These are phyloP conservation scores for Gallinago solitaria DNA, from an alignment of 2,797 vertebrate genomes.

Conservation along the genomic window DNA sequence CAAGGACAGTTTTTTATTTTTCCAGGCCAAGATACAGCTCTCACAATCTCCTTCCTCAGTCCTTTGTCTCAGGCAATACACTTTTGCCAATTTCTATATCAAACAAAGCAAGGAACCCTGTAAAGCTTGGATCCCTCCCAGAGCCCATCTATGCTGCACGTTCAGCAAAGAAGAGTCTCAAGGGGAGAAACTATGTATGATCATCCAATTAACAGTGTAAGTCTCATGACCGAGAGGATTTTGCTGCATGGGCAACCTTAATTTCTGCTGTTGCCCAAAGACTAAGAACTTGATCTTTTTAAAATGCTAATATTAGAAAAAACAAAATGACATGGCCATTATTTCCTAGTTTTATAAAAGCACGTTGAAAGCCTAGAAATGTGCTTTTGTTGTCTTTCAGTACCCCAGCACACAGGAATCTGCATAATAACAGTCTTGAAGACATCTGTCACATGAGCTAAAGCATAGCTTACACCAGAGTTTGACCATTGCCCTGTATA, in stretches of 20 bases:
- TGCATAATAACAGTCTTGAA: not conserved
- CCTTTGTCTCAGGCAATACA: not conserved
- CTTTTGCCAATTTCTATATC: not conserved
- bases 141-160: not conserved
- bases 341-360: not conserved
- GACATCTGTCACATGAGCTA: not conserved
- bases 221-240: not conserved
- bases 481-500: not conserved
- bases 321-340: fast-evolving
- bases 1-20: not conserved
- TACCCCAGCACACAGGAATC: not conserved
- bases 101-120: not conserved
- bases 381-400: not conserved
- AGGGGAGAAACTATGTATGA: not conserved
- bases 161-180: not conserved
- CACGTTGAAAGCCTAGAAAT: not conserved
- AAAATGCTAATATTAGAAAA: not conserved
- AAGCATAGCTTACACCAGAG: not conserved
- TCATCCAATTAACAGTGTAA: not conserved
- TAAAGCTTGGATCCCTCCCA: not conserved
- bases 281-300: not conserved
- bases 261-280: not conserved
- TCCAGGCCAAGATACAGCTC: not conserved
- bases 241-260: not conserved
- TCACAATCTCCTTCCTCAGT: not conserved